phyloP scores from a whole-genome alignment of 2,888 invertebrate species.

The Drosophila maculinotata region DNA sequence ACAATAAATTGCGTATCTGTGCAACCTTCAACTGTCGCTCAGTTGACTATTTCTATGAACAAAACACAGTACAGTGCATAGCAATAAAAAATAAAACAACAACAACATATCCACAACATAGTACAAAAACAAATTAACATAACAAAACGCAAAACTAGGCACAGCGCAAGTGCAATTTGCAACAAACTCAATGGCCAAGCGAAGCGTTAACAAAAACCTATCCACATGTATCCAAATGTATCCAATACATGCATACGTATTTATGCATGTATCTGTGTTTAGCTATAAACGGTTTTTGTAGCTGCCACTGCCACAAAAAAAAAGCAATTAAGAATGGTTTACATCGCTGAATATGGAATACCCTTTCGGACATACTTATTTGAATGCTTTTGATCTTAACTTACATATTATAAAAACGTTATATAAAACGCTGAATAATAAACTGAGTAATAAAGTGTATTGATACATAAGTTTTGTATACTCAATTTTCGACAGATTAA shows the following conservation, averaged over 20 bases:
- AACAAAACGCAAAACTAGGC: slow-evolving; percentile 54
- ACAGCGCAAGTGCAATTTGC: slow-evolving; percentile 73
- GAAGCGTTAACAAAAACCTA: slow-evolving; percentile 59
- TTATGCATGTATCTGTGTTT: neutral
- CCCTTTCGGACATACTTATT: neutral
- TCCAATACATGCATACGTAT: slow-evolving; percentile 10
- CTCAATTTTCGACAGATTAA: too few species aligned
- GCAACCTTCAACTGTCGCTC: slow-evolving; percentile 75
- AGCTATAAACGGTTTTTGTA: slow-evolving; percentile 32
- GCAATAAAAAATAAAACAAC: too few species aligned
- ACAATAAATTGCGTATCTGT: slow-evolving; percentile 58
- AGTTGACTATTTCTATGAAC: slow-evolving; percentile 45
- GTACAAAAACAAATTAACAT: slow-evolving; percentile 66
- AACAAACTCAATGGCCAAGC: slow-evolving; percentile 59
- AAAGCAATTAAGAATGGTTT: slow-evolving; percentile 10
- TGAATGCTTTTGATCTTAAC: too few species aligned
- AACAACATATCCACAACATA: neutral
- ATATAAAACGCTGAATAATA: too few species aligned
- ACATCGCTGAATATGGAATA: neutral
- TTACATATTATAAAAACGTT: too few species aligned
- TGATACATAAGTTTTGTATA: too few species aligned
- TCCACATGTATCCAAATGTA: slow-evolving; percentile 4
- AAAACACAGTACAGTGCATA: slow-evolving; percentile 9
- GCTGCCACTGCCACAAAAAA: slow-evolving; percentile 34
- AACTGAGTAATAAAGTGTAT: too few species aligned